Evolutionary conservation across 2,888 invertebrate genomes (phyloP).

Genomic region (Heliconius ismenius): DNA sequence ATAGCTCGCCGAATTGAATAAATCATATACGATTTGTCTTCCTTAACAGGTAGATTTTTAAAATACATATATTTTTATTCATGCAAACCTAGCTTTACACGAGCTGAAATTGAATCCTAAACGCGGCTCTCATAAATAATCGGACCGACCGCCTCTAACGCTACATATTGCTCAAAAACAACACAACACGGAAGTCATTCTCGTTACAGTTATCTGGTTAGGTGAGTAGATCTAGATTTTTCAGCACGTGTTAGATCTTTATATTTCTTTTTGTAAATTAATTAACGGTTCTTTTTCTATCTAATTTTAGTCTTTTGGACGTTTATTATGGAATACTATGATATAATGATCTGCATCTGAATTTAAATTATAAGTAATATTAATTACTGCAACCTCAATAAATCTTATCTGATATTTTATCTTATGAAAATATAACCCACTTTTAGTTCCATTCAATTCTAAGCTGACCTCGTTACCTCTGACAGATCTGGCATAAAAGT

Average conservation of each 20-base stretch:
- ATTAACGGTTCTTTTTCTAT: background rate
- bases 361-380: background rate
- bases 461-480: slow-evolving; percentile 4
- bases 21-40: slow-evolving; percentile 72
- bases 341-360: background rate
- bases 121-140: slow-evolving; percentile 73
- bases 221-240: slow-evolving; percentile 35
- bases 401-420: background rate
- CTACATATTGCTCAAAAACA: slow-evolving; percentile 51
- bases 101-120: slow-evolving; percentile 77
- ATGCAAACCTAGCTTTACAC: slow-evolving; percentile 77
- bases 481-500: background rate
- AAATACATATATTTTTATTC: slow-evolving; percentile 76
- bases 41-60: slow-evolving; percentile 74
- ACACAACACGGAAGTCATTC: slow-evolving; percentile 50
- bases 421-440: background rate
- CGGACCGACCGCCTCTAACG: slow-evolving; percentile 51
- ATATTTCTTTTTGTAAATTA: slow-evolving; percentile 4
- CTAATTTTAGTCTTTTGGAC: background rate
- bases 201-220: slow-evolving; percentile 43
- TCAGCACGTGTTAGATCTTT: slow-evolving; percentile 35
- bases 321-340: background rate
- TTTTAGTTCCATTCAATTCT: slow-evolving; percentile 8
- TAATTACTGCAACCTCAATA: background rate
- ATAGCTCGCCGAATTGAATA: slow-evolving; percentile 68